phyloP scores from a whole-genome alignment of 2,113 vertebrate species.

The Dicentrarchus labrax region DNA sequence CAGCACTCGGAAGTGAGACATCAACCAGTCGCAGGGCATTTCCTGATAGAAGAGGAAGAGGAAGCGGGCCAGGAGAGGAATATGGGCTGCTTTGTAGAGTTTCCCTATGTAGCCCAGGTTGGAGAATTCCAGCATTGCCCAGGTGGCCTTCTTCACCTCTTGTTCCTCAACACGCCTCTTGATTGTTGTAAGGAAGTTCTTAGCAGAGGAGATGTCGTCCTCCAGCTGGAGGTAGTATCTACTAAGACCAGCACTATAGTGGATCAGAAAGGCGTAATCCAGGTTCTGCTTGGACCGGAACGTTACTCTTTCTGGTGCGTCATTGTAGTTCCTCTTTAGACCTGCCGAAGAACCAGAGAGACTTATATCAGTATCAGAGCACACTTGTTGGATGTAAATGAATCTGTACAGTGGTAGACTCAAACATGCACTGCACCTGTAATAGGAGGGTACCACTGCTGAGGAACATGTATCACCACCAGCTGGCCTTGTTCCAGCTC shows the following conservation, averaged over 20 bases:
- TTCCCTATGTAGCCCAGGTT: slow-evolving; percentile 90
- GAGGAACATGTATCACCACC: slow-evolving; percentile 82
- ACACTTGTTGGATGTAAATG: neutral
- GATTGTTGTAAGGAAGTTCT: slow-evolving; percentile 85
- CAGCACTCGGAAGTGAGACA: slow-evolving; percentile 86
- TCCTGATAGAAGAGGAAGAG: slow-evolving; percentile 91
- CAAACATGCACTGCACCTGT: slow-evolving; percentile 54
- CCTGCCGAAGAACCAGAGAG: slow-evolving; percentile 51
- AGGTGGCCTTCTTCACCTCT: slow-evolving; percentile 70
- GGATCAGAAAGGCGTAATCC: slow-evolving; percentile 88
- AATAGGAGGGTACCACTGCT: slow-evolving; percentile 76
- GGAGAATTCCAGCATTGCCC: slow-evolving; percentile 92
- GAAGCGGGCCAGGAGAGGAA: slow-evolving; percentile 86
- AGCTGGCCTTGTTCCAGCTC: slow-evolving; percentile 83
- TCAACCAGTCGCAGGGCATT: slow-evolving; percentile 89
- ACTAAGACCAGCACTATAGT: slow-evolving; percentile 86
- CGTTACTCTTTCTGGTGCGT: slow-evolving; percentile 81
- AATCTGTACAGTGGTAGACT: neutral
- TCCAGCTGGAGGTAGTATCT: slow-evolving; percentile 91
- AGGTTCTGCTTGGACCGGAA: slow-evolving; percentile 91
- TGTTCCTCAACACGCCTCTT: slow-evolving; percentile 72
- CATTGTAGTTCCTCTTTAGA: slow-evolving; percentile 85
- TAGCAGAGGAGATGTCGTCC: slow-evolving; percentile 83
- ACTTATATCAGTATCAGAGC: neutral
- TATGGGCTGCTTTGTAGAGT: slow-evolving; percentile 86